These are phyloP conservation scores for Drosophila tristis DNA, from an alignment of 1,140 invertebrate species.

Conservation along the genomic window DNA sequence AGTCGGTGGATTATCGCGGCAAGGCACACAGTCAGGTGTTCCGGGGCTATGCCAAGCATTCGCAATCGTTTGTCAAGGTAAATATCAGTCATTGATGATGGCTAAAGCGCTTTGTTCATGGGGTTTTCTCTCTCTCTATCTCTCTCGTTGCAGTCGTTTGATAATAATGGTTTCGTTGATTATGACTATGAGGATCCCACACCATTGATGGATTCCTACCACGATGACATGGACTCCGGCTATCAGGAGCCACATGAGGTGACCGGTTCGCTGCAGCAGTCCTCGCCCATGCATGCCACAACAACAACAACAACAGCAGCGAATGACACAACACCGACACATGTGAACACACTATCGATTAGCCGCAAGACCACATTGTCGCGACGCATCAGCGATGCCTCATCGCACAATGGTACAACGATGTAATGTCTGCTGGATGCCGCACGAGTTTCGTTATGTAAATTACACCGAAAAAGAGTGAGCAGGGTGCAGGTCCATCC, in stretches of 20 bases:
- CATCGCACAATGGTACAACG: conserved; percentile 84
- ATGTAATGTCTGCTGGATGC: conserved; percentile 60
- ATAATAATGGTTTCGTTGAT: conserved; percentile 90
- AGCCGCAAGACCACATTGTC: conserved; percentile 86
- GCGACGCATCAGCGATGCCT: conserved; percentile 87
- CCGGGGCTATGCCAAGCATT: conserved; percentile 71
- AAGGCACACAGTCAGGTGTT: conserved; percentile 74
- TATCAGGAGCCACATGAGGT: conserved; percentile 85
- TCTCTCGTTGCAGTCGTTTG: conserved; percentile 85
- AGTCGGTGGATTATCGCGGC: conserved; percentile 87
- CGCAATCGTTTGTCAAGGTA: conserved; percentile 72
- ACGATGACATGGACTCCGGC: conserved; percentile 86
- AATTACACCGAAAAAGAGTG: conserved; percentile 39
- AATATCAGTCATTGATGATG: not conserved
- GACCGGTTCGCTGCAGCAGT: conserved; percentile 85
- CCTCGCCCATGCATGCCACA: conserved; percentile 89
- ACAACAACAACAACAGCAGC: conserved; percentile 36
- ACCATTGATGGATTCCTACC: conserved; percentile 89
- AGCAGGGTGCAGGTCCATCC: conserved; percentile 17
- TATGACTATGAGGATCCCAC: conserved; percentile 90
- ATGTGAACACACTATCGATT: conserved; percentile 77
- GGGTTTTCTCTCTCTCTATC: not conserved
- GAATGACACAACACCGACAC: not conserved
- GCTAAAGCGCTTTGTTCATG: too few species aligned
- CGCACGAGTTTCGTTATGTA: conserved; percentile 48